Base-by-base conservation (phyloP, 2,888 invertebrate genomes). In the Ennomos fuscantarius region DNA sequence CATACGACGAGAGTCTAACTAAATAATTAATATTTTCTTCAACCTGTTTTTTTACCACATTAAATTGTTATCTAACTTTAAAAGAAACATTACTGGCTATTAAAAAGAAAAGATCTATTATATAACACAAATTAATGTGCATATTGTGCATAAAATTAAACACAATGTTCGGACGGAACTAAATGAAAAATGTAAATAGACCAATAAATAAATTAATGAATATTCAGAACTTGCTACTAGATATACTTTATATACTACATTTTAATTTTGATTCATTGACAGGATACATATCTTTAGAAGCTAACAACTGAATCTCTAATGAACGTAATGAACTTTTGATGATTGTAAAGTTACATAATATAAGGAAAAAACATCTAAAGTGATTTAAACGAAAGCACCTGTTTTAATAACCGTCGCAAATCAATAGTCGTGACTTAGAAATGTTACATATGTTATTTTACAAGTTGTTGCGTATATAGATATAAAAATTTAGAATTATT, bases 341-440 rank as follows among this genome's bases (percentile, higher is more conserved):
- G 47, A 52, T 43, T 39, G 12, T 34, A 8, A n/a, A n/a, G 12
- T 57, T 57, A 48, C 39, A 32, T 48, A 57, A 57, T 6, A 57
- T 6, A 51, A 56, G 56, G 31, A 55, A 55, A 35, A 55, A 48
- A 57, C 68, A 66, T 67, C 70, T 65, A 74, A 72, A 74, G 64
- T 70, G 63, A 71, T 80, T 75, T 72, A 76, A 80, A 80, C 55
- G 73, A 79, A 76, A 76, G 73, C 78, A 76, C 63, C 64, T 53
- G 48, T 51, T 57, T 40, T 65, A 65, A 66, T 66, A 53, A 47
- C 63, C 73, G 71, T 70, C 56, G 63, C 75, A 61, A 76, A 81
- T 80, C 63, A 70, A 58, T 62, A 66, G 65, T 72, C 74, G 72
- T 75, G 76, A 55, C 61, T 61, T 55, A 68, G 69, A 54, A 54